Evolutionary conservation across 1,140 invertebrate genomes (phyloP).

Genomic region (Euura lappo): DNA sequence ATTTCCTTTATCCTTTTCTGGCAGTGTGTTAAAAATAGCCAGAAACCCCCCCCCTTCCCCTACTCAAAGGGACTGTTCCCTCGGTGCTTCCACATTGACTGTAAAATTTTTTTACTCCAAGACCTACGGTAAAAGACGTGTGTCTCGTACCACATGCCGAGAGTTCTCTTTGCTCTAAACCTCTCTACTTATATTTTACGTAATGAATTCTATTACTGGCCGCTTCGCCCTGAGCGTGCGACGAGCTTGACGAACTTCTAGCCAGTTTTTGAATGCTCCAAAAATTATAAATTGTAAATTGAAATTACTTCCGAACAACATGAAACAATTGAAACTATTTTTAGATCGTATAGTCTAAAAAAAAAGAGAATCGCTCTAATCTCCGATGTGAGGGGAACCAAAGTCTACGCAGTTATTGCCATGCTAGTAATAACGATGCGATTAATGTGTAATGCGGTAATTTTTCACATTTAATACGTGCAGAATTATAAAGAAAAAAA

Average conservation of each 20-base stretch:
- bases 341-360: too few species aligned
- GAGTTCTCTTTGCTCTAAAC: neutral
- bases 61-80: neutral
- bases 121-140: neutral
- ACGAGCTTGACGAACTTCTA: neutral
- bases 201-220: constrained; percentile 3
- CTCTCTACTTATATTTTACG: neutral
- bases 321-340: too few species aligned
- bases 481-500: too few species aligned
- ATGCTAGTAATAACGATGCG: too few species aligned
- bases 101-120: neutral
- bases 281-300: neutral
- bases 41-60: neutral
- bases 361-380: too few species aligned
- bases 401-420: too few species aligned
- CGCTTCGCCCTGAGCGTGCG: neutral
- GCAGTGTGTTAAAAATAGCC: neutral
- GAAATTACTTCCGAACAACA: too few species aligned
- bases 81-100: neutral
- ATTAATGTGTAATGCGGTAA: too few species aligned
- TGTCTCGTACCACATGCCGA: neutral
- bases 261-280: neutral
- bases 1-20: neutral
- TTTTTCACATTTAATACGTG: too few species aligned
- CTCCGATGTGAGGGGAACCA: too few species aligned